These are phyloP conservation scores for Todus mexicanus DNA, from an alignment of 2,797 vertebrate species.

Conservation along the genomic window DNA sequence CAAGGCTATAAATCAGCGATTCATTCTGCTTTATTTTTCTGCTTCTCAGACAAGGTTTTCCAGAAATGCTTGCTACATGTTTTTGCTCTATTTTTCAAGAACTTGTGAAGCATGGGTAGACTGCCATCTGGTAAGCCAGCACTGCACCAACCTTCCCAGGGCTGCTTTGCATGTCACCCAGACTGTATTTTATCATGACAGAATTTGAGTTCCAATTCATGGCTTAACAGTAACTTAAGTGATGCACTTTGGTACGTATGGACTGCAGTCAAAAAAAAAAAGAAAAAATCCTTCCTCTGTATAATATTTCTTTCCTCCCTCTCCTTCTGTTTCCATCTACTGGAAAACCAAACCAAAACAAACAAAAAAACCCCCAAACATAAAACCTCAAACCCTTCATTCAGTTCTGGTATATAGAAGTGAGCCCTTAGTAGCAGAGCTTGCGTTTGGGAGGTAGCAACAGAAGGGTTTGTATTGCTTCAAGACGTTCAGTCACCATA, in stretches of 20 bases:
- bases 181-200: not conserved
- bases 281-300: not conserved
- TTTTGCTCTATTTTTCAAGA: not conserved
- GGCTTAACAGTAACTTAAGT: not conserved
- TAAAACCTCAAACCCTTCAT: not conserved
- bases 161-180: not conserved
- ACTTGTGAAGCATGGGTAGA: not conserved
- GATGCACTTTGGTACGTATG: not conserved
- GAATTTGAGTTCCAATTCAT: not conserved
- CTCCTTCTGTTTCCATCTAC: not conserved
- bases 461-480: not conserved
- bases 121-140: not conserved
- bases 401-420: not conserved
- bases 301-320: not conserved
- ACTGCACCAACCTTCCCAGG: not conserved
- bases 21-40: constrained; percentile 33
- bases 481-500: not conserved
- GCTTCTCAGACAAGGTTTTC: constrained; percentile 3
- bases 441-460: not conserved
- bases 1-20: not conserved
- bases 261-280: not conserved
- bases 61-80: not conserved
- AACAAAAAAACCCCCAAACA: not conserved
- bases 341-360: not conserved
- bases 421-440: not conserved